Conservation (phyloP, 2,888 invertebrate genomes). For the Campoplex nolae region DNA sequence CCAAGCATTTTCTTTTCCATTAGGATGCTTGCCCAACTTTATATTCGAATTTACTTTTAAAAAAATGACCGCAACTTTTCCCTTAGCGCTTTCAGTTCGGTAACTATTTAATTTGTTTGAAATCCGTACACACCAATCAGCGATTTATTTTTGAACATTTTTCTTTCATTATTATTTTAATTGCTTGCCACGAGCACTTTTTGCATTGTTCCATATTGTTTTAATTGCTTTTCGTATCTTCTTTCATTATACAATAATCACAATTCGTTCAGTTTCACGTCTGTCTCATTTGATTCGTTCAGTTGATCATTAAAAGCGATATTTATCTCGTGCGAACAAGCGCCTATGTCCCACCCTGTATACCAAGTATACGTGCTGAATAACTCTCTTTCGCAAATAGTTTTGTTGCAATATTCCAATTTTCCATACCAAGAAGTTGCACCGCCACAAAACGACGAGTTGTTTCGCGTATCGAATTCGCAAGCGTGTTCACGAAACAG, state of each 20-base stretch:
- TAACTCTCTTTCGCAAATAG: conserved; percentile 16
- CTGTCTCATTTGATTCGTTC: not conserved
- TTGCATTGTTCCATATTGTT: not conserved
- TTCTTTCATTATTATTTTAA: not conserved
- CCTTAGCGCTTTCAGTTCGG: not conserved
- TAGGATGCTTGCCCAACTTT: no score
- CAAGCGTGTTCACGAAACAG: conserved; percentile 42
- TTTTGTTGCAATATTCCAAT: conserved; percentile 33
- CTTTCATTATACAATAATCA: not conserved
- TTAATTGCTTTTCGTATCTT: not conserved
- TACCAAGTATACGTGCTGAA: conserved; percentile 1
- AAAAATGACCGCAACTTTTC: conserved; percentile 1
- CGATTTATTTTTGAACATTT: no score
- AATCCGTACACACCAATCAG: not conserved
- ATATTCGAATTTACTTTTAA: not conserved
- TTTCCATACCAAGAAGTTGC: conserved; percentile 24
- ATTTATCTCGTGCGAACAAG: not conserved
- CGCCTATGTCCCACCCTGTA: not conserved
- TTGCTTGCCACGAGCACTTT: not conserved
- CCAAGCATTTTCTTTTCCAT: not conserved
- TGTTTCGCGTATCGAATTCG: conserved; percentile 44
- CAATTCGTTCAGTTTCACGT: not conserved
- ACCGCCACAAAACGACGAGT: conserved; percentile 18
- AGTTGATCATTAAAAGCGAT: not conserved
- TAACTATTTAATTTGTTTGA: not conserved